Base-by-base conservation (phyloP, 2,888 invertebrate species). In the Archips xylosteana region DNA sequence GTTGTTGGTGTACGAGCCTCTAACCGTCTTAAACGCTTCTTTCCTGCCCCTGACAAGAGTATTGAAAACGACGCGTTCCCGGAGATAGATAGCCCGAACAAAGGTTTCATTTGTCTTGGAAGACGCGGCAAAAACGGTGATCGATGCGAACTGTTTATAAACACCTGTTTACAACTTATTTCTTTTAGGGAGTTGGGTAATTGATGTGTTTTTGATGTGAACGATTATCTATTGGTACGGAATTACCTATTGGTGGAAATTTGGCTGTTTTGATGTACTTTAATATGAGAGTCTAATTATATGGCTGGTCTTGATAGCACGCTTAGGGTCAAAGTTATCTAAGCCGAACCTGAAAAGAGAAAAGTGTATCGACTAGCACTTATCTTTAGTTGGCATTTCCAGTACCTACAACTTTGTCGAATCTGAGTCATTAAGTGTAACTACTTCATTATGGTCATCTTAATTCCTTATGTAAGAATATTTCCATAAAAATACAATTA, bases 81-180 rank as follows among this genome's bases (percentile, higher is more conserved):
- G 57, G 75, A 82, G 82, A 85, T 81, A 81, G 79, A 83, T 82
- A 79, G 78, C 75, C 70, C 62, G 70, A 74, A 76, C 76, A 76
- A 75, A 78, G 81, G 78, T 80, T 84, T 81, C 89, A 91, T 91
- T 91, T 87, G 86, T 91, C 90, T 90, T 87, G 78, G 78, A 75
- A 79, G 83, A 81, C 80, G 77, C 68, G 76, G 83, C 83, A 90
- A 91, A 89, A 89, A 90, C 84, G 79, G 83, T 91, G 90, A 91
- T 89, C 86, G 89, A 91, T 89, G 87, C 76, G 78, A 65, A 74
- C 77, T 60, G 83, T 76, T 73, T 84, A 83, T 81, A 80, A 85
- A 88, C 89, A 90, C 89, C 88, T 91, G 90, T 87, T 88, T 85
- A 80, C 75, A 68, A 73, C 62, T 68, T 71, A 49, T 64, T 68